Evolutionary conservation across 2,797 vertebrate species (phyloP), one percentile per base, ranked within the genome.

Genomic region (Aphelocoma californica): DNA sequence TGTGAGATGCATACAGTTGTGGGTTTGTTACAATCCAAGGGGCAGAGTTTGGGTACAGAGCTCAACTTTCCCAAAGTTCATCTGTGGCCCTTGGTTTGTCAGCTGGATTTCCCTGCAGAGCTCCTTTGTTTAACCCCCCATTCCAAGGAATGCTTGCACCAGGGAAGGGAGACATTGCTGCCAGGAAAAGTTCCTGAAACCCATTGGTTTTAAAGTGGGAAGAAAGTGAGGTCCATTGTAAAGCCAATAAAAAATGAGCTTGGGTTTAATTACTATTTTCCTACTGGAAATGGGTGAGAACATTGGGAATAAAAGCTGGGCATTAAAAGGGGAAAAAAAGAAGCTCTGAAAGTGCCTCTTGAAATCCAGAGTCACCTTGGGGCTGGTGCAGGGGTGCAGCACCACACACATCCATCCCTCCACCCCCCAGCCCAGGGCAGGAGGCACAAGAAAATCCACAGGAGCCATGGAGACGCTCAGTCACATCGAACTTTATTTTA

Each of bases 401-500:
- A 67, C 20, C 36, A n/a, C 51, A 28, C 23, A 81, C 6, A 6
- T 28, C 8, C 51, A 6, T 28, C 8, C 51, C 40, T 1, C 7
- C 60, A 26, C 20, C 56, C 53, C 75, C 61, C 71, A 60, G 18
- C 48, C 54, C 69, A 65, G 10, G 8, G 13, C 83, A 51, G 3
- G 0, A 66, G 66, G 47, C 47, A 48, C 54, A 71, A 81, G 83
- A 34, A 84, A 90, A 36, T 29, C 57, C 60, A 60, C 60, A 5
- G 18, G 90, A 93, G 92, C 62, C 79, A 54, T 54, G 45, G 73
- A 82, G 94, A 96, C 73, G 10, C 96, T 98, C 97, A 91, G 98
- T 98, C 98, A 98, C 98, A 98, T 97, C 97, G 97, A 98, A 96
- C 97, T 98, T 98, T 98, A 98, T 98, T 98, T 97, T 97, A 95